phyloP scores from a whole-genome alignment of 2,888 invertebrate species.

The Tenthredo livida region DNA sequence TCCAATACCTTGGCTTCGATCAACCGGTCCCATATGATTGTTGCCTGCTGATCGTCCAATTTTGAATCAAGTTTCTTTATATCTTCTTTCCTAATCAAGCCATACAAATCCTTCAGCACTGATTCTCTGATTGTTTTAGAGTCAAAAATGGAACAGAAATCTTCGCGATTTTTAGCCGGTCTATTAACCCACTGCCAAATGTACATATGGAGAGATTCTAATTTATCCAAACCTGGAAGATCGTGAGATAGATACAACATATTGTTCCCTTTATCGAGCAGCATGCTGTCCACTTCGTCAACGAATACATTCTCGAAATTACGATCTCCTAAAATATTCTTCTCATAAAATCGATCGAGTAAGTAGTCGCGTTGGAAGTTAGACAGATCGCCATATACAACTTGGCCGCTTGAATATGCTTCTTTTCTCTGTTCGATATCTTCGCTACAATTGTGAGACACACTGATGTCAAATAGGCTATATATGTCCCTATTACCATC shows the following conservation, averaged over 20 bases:
- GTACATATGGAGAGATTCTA: slow-evolving; percentile 69
- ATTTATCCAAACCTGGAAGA: slow-evolving; percentile 71
- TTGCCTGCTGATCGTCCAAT: slow-evolving; percentile 57
- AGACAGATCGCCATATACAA: slow-evolving; percentile 72
- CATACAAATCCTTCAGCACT: slow-evolving; percentile 59
- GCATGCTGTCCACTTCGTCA: slow-evolving; percentile 77
- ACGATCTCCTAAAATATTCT: slow-evolving; percentile 67
- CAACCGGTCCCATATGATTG: slow-evolving; percentile 58
- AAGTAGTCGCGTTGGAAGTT: slow-evolving; percentile 72
- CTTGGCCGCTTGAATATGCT: slow-evolving; percentile 55
- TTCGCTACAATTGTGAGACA: slow-evolving; percentile 65
- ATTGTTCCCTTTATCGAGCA: slow-evolving; percentile 75
- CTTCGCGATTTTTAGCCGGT: slow-evolving; percentile 53
- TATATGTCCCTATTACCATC: slow-evolving; percentile 62
- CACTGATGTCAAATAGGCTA: slow-evolving; percentile 65
- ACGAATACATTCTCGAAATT: slow-evolving; percentile 70
- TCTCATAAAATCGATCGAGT: slow-evolving; percentile 69
- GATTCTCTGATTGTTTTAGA: slow-evolving; percentile 59
- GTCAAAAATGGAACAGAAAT: slow-evolving; percentile 54
- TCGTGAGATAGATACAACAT: slow-evolving; percentile 73
- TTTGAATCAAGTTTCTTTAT: slow-evolving; percentile 56
- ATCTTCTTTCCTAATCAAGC: slow-evolving; percentile 59
- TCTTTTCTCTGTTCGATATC: slow-evolving; percentile 61
- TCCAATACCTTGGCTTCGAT: slow-evolving; percentile 48
- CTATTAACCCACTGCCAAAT: slow-evolving; percentile 58